A percentile compares a stretch with the other conserved stretches of the same genome.
These are phyloP conservation scores for Gryon sp. DNA, from an alignment of 1,140 invertebrate genomes.

Conservation along the genomic window DNA sequence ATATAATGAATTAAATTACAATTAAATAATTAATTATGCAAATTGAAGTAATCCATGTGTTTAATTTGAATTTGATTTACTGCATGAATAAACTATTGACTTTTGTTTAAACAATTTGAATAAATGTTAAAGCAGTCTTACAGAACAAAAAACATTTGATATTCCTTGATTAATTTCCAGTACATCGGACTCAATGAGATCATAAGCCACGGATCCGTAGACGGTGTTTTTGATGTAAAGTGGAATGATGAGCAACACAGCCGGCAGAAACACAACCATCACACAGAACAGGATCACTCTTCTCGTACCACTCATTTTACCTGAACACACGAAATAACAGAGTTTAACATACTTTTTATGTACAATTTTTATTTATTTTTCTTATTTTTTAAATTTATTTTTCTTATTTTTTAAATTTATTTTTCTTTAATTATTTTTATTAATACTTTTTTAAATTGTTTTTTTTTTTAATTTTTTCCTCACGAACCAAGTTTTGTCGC, in stretches of 20 bases:
- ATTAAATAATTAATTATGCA: too few species aligned
- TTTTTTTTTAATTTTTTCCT: too few species aligned
- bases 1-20: too few species aligned
- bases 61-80: too few species aligned
- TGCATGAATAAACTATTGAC: too few species aligned
- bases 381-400: too few species aligned
- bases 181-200: conserved; percentile 89
- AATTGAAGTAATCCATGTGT: too few species aligned
- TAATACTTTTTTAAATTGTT: too few species aligned
- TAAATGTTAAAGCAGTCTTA: too few species aligned
- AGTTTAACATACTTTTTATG: too few species aligned
- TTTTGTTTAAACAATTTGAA: neutral
- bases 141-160: conserved; percentile 87
- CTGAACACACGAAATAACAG: conserved; percentile 43
- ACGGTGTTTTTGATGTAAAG: conserved; percentile 86
- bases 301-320: conserved; percentile 87
- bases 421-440: too few species aligned
- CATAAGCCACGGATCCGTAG: conserved; percentile 86
- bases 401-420: neutral
- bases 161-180: conserved; percentile 88
- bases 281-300: conserved; percentile 87
- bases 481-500: too few species aligned
- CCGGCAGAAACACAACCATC: conserved; percentile 86
- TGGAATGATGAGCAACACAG: conserved; percentile 85
- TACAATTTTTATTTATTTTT: neutral